Percentiles rank a stretch among this genome's conserved stretches.
Conservation (phyloP, 2,797 vertebrate species). For the Xerus rutilus region DNA sequence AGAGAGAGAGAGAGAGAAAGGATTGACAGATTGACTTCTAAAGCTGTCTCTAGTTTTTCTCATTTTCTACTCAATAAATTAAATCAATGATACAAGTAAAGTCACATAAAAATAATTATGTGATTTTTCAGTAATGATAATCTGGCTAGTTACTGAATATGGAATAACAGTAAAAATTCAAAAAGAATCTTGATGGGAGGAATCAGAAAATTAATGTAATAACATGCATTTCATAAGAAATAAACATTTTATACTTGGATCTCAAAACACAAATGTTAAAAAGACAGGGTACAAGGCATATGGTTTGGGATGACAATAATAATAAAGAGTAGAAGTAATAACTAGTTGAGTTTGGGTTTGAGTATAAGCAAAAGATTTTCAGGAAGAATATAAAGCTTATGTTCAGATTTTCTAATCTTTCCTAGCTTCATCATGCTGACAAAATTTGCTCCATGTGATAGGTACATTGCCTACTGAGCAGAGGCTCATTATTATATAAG, state of each 20-base stretch:
- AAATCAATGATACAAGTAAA: neutral
- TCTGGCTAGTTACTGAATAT: neutral
- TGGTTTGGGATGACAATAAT: neutral
- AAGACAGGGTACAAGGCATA: neutral
- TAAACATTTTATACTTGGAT: neutral
- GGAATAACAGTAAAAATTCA: neutral
- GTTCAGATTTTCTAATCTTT: no score
- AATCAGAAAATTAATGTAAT: neutral
- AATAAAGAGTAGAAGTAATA: neutral
- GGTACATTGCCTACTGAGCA: neutral
- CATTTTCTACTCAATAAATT: constrained; percentile 6
- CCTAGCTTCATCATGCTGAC: no score
- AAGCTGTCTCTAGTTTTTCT: neutral
- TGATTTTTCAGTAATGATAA: neutral
- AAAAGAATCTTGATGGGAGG: neutral
- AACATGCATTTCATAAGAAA: neutral
- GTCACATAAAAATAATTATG: neutral
- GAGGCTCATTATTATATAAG: neutral
- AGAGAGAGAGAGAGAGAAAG: neutral
- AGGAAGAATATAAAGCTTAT: neutral
- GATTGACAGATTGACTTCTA: neutral
- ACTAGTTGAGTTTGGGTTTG: neutral
- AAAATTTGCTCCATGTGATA: neutral
- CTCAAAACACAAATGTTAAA: neutral
- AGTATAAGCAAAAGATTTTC: neutral